Percentiles rank a stretch among this genome's conserved stretches.
Evolutionary conservation across 2,888 invertebrate genomes (phyloP).

Genomic region (Drosophila maculinotata): DNA sequence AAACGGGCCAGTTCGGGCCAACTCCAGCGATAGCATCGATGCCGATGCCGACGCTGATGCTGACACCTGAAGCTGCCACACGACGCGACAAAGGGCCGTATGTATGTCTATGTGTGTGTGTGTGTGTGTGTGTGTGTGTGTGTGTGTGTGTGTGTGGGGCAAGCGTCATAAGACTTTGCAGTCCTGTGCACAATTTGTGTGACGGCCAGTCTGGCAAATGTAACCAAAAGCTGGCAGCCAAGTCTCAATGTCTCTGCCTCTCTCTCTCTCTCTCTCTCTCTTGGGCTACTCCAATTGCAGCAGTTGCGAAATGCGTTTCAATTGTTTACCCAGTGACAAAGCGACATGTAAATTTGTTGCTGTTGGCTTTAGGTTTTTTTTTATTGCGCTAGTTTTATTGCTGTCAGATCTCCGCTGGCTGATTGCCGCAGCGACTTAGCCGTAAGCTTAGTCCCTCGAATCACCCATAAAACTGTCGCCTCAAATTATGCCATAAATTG

Average conservation of each 20-base stretch:
- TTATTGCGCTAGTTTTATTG: slow-evolving; percentile 43
- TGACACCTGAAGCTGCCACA: slow-evolving; percentile 53
- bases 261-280: slow-evolving; percentile 1
- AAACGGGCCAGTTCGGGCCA: slow-evolving; percentile 44
- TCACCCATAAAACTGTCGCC: slow-evolving; percentile 57
- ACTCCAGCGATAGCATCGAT: slow-evolving; percentile 46
- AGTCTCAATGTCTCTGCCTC: slow-evolving; percentile 39
- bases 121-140: too few relatives aligned
- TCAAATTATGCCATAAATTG: slow-evolving; percentile 73
- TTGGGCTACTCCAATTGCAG: slow-evolving; percentile 66
- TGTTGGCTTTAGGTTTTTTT: background rate
- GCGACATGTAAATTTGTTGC: slow-evolving; percentile 55
- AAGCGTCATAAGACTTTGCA: slow-evolving; percentile 28
- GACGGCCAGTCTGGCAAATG: slow-evolving; percentile 38
- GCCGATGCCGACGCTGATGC: slow-evolving; percentile 5
- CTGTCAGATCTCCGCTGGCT: slow-evolving; percentile 48
- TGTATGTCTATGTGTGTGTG: too few relatives aligned
- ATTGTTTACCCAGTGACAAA: slow-evolving; percentile 58
- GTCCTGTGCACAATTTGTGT: slow-evolving; percentile 10
- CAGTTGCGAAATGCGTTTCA: slow-evolving; percentile 67
- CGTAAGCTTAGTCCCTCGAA: slow-evolving; percentile 43
- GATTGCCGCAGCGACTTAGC: slow-evolving; percentile 54
- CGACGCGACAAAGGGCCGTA: slow-evolving; percentile 48
- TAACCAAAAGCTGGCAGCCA: slow-evolving; percentile 55
- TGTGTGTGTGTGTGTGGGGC: too few relatives aligned